phyloP scores from a whole-genome alignment of 2,797 vertebrate genomes.

The Bradypodion ventrale region DNA sequence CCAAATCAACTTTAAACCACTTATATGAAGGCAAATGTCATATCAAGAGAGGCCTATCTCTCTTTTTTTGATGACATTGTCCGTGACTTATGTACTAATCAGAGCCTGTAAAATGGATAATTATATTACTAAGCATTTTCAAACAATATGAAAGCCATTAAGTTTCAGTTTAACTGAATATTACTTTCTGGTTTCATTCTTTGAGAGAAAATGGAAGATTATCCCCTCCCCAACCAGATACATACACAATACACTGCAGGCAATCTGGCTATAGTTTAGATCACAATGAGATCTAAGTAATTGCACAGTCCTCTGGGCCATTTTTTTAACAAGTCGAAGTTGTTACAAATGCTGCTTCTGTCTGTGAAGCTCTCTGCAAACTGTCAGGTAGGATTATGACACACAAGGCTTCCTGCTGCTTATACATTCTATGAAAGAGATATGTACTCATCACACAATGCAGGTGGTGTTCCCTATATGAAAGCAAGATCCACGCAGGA shows the following conservation, averaged over 20 bases:
- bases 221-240: background rate
- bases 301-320: background rate
- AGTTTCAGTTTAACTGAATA: background rate
- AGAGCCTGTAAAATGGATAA: constrained; percentile 3
- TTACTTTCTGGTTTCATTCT: constrained; percentile 11
- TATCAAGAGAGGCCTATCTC: background rate
- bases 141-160: constrained; percentile 29
- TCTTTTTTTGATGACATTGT: constrained; percentile 20
- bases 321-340: constrained; percentile 1
- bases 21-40: constrained; percentile 31
- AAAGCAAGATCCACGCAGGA: background rate
- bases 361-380: background rate
- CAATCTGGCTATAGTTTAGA: background rate
- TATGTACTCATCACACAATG: background rate
- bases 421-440: background rate
- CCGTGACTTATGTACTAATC: constrained; percentile 17
- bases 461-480: background rate
- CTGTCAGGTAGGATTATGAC: background rate
- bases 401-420: background rate
- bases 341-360: background rate
- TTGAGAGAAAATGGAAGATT: constrained; percentile 26
- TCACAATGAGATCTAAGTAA: constrained; percentile 5
- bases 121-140: background rate
- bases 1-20: constrained; percentile 15
- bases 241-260: background rate